These are phyloP conservation scores for Homarus americanus DNA, from an alignment of 1,140 invertebrate species.

Conservation along the genomic window DNA sequence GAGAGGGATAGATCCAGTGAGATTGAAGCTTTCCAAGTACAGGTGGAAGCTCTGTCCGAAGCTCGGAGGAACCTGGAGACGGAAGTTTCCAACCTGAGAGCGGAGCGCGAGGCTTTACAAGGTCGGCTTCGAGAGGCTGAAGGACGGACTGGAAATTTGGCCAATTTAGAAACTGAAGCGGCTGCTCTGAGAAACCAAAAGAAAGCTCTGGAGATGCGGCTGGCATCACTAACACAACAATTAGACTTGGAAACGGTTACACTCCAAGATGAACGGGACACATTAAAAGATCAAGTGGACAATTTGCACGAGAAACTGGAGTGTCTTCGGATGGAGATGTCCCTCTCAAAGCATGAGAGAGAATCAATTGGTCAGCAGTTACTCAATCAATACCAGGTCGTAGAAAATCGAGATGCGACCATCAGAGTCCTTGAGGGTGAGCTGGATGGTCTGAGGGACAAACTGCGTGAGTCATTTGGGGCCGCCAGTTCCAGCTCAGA, in stretches of 20 bases:
- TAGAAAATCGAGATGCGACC: slow-evolving; percentile 32
- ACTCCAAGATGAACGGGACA: slow-evolving; percentile 47
- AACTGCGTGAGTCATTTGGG: slow-evolving; percentile 5
- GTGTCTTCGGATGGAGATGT: slow-evolving; percentile 33
- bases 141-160: slow-evolving; percentile 46
- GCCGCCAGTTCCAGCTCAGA: neutral
- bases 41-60: slow-evolving; percentile 62
- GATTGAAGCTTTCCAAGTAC: slow-evolving; percentile 46
- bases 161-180: slow-evolving; percentile 61
- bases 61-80: slow-evolving; percentile 58
- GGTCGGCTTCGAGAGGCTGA: slow-evolving; percentile 31
- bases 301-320: neutral
- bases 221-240: slow-evolving; percentile 41
- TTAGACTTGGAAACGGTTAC: slow-evolving; percentile 47
- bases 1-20: slow-evolving; percentile 19
- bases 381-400: slow-evolving; percentile 34
- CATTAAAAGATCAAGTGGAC: slow-evolving; percentile 13
- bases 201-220: slow-evolving; percentile 38
- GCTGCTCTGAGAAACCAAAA: slow-evolving; percentile 46
- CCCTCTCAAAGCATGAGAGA: slow-evolving; percentile 36
- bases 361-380: slow-evolving; percentile 56
- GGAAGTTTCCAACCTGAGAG: slow-evolving; percentile 43
- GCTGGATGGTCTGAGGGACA: slow-evolving; percentile 18
- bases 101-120: slow-evolving; percentile 24
- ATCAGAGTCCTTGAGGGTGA: slow-evolving; percentile 47